phyloP scores from a whole-genome alignment of 2,888 invertebrate species.

The Phytoseiulus persimilis region DNA sequence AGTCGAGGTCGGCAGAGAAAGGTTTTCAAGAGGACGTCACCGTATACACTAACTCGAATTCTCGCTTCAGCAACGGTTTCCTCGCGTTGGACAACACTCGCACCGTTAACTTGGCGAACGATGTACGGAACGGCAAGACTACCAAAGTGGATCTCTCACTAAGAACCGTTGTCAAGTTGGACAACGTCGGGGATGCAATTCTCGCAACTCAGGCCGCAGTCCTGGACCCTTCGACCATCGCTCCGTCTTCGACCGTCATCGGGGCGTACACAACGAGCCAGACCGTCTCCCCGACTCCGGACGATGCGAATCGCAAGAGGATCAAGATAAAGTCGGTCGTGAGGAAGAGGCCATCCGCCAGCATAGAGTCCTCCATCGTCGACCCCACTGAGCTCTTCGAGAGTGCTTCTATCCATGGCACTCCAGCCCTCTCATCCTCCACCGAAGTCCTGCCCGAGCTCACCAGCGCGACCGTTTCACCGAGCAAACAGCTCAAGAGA shows the following conservation, averaged over 20 bases:
- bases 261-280: neutral
- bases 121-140: conserved; percentile 23
- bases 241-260: neutral
- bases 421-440: neutral
- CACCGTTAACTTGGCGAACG: conserved; percentile 29
- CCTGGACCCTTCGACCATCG: neutral
- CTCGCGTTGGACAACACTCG: conserved; percentile 21
- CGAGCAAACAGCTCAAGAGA: conserved; percentile 22
- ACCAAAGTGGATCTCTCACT: conserved; percentile 21
- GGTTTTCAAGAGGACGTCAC: too few species aligned
- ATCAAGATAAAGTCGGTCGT: conserved; percentile 26
- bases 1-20: too few species aligned
- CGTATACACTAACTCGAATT: too few species aligned
- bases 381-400: conserved; percentile 8
- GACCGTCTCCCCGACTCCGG: neutral
- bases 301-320: neutral
- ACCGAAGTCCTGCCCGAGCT: neutral
- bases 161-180: conserved; percentile 29
- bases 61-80: conserved; percentile 18
- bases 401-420: neutral
- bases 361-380: conserved; percentile 20
- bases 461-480: neutral
- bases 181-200: conserved; percentile 17
- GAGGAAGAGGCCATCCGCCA: neutral
- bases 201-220: neutral